A percentile compares a stretch with the other conserved stretches of the same genome.
Conservation (phyloP, 2,888 invertebrate genomes). For the Thereva nobilitata region DNA sequence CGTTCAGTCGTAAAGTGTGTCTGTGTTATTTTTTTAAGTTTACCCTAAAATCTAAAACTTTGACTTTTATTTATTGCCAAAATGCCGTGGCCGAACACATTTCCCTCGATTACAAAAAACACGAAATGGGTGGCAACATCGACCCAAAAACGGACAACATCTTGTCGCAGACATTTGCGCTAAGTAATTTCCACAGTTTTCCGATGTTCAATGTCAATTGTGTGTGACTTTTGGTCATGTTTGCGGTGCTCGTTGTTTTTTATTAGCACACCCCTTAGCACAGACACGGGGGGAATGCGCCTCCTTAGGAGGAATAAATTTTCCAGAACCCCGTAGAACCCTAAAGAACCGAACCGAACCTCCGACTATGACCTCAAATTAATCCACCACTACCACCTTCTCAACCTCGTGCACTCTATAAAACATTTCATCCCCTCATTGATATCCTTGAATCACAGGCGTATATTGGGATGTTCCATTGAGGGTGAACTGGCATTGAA, state of each 20-base stretch:
- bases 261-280: conserved; percentile 11
- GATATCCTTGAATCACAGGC: conserved; percentile 14
- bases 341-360: conserved; percentile 19
- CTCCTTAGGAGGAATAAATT: conserved; percentile 20
- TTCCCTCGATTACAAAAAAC: conserved; percentile 23
- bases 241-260: conserved; percentile 34
- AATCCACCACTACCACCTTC: conserved; percentile 32
- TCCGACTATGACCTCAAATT: conserved; percentile 41
- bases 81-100: conserved; percentile 26
- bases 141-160: conserved; percentile 32
- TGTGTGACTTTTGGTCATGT: conserved; percentile 38
- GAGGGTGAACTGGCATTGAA: conserved; percentile 22
- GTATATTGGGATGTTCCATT: background rate
- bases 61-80: conserved; percentile 27
- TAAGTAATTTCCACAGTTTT: conserved; percentile 39
- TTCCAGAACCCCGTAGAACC: background rate
- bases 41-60: conserved; percentile 10
- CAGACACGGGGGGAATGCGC: conserved; percentile 13
- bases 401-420: conserved; percentile 13
- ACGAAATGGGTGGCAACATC: conserved; percentile 28
- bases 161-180: conserved; percentile 34
- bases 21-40: background rate
- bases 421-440: conserved; percentile 10
- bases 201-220: conserved; percentile 39
- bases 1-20: background rate